These are phyloP conservation scores for Bubalus kerabau DNA, from an alignment of 2,113 vertebrate species.

Conservation along the genomic window DNA sequence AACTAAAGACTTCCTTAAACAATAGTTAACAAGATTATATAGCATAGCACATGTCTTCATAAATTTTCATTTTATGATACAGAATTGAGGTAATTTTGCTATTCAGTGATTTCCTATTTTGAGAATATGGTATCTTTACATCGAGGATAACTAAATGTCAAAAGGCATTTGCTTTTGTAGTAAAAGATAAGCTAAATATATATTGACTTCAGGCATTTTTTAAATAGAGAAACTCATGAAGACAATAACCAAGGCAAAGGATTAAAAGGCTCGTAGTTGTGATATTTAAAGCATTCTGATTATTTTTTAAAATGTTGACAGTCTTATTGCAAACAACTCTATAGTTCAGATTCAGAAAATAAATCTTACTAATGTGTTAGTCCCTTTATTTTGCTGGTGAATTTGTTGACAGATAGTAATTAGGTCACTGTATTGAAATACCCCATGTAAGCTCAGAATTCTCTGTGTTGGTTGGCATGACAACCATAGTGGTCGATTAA, in stretches of 20 bases:
- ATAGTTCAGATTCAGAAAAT: slow-evolving; percentile 66
- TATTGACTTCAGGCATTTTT: not conserved
- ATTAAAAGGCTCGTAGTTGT: slow-evolving; percentile 36
- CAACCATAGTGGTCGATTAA: slow-evolving; percentile 93
- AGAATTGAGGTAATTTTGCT: not conserved
- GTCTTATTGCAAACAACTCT: slow-evolving; percentile 61
- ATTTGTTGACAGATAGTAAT: slow-evolving; percentile 97
- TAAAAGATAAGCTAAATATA: not conserved
- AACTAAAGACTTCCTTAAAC: not conserved
- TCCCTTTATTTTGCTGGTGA: slow-evolving; percentile 88
- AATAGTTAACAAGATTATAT: not conserved
- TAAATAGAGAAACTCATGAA: not conserved
- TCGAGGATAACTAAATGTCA: not conserved
- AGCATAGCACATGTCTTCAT: not conserved
- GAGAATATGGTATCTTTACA: not conserved
- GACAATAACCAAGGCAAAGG: not conserved
- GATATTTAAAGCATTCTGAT: slow-evolving; percentile 19
- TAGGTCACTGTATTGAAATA: slow-evolving; percentile 95
- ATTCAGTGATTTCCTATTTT: not conserved
- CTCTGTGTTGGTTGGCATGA: slow-evolving; percentile 89
- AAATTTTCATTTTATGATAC: not conserved
- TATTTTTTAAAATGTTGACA: slow-evolving; percentile 51
- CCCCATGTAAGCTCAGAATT: slow-evolving; percentile 84
- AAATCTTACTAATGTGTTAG: slow-evolving; percentile 83
- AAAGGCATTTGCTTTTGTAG: not conserved